A percentile compares a stretch with the other conserved stretches of the same genome.
Evolutionary conservation across 2,797 vertebrate genomes (phyloP).

Genomic region (Petrocephalus sullivani): DNA sequence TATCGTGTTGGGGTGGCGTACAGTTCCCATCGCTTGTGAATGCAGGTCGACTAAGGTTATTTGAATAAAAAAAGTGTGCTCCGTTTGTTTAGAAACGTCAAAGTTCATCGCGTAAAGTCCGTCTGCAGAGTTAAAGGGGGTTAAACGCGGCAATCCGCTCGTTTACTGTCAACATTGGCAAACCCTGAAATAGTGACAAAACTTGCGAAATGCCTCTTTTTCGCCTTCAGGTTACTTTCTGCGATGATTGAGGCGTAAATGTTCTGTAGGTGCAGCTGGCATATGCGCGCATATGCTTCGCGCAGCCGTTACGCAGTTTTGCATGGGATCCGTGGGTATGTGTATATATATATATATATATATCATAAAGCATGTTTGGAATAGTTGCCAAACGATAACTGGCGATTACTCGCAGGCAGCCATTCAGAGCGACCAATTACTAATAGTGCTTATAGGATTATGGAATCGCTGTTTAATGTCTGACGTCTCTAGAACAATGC

Average conservation of each 20-base stretch:
- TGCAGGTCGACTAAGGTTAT: not conserved
- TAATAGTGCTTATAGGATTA: not conserved
- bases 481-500: not conserved
- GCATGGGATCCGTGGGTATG: not conserved
- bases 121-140: not conserved
- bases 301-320: not conserved
- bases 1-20: not conserved
- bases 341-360: not conserved
- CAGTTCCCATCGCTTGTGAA: not conserved
- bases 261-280: not conserved
- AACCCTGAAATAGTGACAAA: slow-evolving; percentile 1
- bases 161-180: not conserved
- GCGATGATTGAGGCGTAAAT: not conserved
- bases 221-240: not conserved
- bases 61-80: not conserved
- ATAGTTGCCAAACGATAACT: not conserved
- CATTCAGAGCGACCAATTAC: not conserved
- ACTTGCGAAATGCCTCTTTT: not conserved
- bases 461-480: slow-evolving; percentile 10
- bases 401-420: not conserved
- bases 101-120: not conserved
- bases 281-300: not conserved
- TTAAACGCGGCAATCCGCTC: not conserved
- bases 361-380: not conserved
- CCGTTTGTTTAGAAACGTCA: slow-evolving; percentile 12